Evolutionary conservation across 2,797 vertebrate species (phyloP).

Genomic region (Iguana delicatissima): DNA sequence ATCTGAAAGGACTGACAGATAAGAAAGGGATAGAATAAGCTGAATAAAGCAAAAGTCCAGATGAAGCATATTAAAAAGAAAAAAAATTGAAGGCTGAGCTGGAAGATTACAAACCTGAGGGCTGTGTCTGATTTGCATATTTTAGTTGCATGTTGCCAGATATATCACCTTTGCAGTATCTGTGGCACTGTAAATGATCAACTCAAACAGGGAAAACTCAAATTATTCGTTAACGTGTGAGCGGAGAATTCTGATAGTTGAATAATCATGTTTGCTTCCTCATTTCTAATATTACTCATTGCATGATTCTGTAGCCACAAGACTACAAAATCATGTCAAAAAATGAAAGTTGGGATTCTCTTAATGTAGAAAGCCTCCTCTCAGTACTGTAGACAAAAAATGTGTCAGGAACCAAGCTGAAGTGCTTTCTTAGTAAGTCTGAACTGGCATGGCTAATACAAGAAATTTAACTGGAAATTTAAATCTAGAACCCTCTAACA

Average conservation of each 20-base stretch:
- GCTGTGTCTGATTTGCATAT: conserved; percentile 17
- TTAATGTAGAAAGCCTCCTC: background rate
- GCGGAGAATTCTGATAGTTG: background rate
- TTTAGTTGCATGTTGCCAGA: conserved; percentile 27
- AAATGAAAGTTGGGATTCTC: background rate
- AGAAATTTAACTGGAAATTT: background rate
- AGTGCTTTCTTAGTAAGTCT: background rate
- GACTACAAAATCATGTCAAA: background rate
- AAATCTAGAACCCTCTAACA: background rate
- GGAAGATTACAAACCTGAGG: conserved; percentile 15
- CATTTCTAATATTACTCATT: background rate
- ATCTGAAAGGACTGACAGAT: background rate
- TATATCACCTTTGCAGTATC: conserved; percentile 15
- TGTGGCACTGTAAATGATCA: background rate
- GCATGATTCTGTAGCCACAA: background rate
- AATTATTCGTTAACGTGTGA: background rate
- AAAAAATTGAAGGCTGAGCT: conserved; percentile 15
- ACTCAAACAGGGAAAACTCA: background rate
- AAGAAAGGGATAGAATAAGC: background rate
- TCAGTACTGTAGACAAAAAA: background rate
- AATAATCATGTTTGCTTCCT: conserved; percentile 5
- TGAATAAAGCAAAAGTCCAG: background rate
- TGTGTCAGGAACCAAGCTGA: background rate
- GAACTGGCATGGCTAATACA: background rate
- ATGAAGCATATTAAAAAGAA: background rate